Conservation (phyloP, 64 coral and sea anemone species). For the Platygyra sinensis region DNA sequence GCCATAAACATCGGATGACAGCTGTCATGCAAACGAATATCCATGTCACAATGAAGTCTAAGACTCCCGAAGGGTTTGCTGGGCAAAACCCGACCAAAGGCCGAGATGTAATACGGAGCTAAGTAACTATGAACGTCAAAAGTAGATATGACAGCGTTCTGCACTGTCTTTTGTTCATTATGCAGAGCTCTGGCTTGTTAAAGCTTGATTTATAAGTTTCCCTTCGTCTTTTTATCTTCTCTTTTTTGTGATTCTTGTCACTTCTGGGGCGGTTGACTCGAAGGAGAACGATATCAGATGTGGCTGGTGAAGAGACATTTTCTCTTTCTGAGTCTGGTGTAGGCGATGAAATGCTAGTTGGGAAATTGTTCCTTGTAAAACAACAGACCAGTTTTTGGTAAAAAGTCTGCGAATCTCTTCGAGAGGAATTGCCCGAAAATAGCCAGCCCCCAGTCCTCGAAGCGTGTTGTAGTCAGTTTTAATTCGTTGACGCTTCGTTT, state of each 20-base stretch:
- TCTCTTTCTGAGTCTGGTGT: not conserved
- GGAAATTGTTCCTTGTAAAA: not conserved
- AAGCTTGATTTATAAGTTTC: not conserved
- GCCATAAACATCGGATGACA: slow-evolving; percentile 78
- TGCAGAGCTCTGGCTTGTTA: slow-evolving; percentile 44
- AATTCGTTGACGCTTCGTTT: slow-evolving; percentile 63
- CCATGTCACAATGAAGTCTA: slow-evolving; percentile 80
- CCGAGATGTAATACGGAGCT: slow-evolving; percentile 63
- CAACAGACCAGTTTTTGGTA: not conserved
- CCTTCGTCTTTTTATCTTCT: slow-evolving; percentile 19
- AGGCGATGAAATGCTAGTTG: slow-evolving; percentile 14
- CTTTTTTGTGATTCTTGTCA: not conserved
- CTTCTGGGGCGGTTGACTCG: not conserved
- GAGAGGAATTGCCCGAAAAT: not conserved
- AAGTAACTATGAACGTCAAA: slow-evolving; percentile 53
- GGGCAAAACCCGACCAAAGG: slow-evolving; percentile 52
- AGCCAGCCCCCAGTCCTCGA: slow-evolving; percentile 6
- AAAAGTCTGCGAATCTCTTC: not conserved
- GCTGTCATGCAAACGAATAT: slow-evolving; percentile 63
- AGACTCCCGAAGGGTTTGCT: slow-evolving; percentile 41
- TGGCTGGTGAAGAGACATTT: not conserved
- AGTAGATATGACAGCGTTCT: slow-evolving; percentile 62
- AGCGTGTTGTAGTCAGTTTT: slow-evolving; percentile 51
- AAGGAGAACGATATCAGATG: slow-evolving; percentile 20
- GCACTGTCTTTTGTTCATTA: slow-evolving; percentile 79